Base-by-base conservation (phyloP, 2,797 vertebrate species). In the Loriculus beryllinus region DNA sequence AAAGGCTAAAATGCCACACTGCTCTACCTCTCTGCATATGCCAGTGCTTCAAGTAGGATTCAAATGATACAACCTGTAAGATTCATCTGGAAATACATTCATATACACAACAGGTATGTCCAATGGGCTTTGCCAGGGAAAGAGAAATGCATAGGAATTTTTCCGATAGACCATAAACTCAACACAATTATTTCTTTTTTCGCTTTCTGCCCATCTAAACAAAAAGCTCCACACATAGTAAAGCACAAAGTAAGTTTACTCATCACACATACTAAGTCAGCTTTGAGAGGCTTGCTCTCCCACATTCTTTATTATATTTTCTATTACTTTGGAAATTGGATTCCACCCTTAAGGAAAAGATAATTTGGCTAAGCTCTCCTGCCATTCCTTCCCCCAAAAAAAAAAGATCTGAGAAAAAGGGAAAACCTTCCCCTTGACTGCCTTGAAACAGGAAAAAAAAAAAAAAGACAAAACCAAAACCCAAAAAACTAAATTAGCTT, bases 271-370 rank as follows among this genome's bases (percentile, higher is more conserved):
- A 25, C 42, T 40, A 92, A 84, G 75, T 49, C 5, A 57, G 64
- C 25, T 69, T 82, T 35, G 51, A 93, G 78, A 78, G 37, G 14
- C 15, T 77, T 31, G 77, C 48, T 88, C 72, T 81, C 35, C 42
- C 26, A 19, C 10, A 43, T 52, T 64, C 26, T 43, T 86, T 75
- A 54, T 40, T 79, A 18, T 76, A 37, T 68, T 72, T 82, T 70
- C 47, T 69, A 93, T 96, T 92, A 75, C 56, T 95, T 91, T 17
- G 10, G 70, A 96, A 95, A 95, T 47, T 92, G 52, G 33, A 12
- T 94, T 62, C 33, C 5, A 33, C 22, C 22, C 14, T 57, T 23
- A 16, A 16, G 22, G 54, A 57, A 57, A 35, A 57, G 54, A 57
- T 35, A 35, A 57, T 57, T 57, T 57, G 54, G 54, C 54, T 35